Evolutionary conservation across 2,113 vertebrate genomes (phyloP).

Genomic region (Equus przewalskii): DNA sequence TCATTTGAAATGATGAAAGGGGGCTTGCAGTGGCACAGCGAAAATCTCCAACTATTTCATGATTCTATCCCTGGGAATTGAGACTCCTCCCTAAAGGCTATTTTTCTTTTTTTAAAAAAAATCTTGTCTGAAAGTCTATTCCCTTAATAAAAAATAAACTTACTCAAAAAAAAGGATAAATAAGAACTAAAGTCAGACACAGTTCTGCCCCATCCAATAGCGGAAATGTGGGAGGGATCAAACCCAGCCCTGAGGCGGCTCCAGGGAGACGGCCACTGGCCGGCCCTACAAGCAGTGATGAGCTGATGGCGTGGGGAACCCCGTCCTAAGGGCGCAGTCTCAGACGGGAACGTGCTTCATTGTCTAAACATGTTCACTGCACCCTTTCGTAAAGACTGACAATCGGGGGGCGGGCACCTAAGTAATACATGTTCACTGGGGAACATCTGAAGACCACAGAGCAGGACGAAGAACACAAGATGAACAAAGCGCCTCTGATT

Average conservation of each 20-base stretch:
- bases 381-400: background rate
- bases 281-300: background rate
- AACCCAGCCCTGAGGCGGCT: background rate
- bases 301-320: rapidly evolving
- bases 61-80: background rate
- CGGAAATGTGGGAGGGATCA: background rate
- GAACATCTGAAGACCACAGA: background rate
- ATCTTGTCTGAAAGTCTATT: background rate
- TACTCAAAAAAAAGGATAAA: background rate
- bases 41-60: background rate
- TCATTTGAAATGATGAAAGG: background rate
- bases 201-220: background rate
- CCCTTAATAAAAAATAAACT: background rate
- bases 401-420: background rate
- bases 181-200: slow-evolving; percentile 20
- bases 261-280: background rate
- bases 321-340: too few relatives aligned
- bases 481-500: background rate
- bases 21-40: background rate
- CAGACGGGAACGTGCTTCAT: background rate
- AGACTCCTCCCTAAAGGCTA: background rate
- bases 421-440: background rate
- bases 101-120: background rate
- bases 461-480: background rate
- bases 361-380: background rate